Conservation (phyloP, 2,888 invertebrate genomes). For the Orchesella flavescens region DNA sequence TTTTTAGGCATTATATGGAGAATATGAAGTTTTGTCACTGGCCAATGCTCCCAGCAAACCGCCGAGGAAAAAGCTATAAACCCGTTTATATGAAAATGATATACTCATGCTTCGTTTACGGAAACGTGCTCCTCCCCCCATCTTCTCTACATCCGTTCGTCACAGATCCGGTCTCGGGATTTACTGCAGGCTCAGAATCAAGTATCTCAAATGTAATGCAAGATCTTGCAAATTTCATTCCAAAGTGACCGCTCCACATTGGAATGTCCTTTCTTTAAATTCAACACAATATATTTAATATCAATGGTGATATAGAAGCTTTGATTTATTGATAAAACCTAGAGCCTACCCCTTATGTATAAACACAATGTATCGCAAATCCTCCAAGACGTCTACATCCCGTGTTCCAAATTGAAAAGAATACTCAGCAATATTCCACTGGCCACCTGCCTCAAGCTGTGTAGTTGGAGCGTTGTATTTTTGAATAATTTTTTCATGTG, state of each 20-base stretch:
- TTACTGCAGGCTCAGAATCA: conserved; percentile 25
- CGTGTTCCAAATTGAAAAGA: conserved; percentile 46
- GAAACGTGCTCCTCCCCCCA: no score
- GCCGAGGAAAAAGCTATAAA: no score
- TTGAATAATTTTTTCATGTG: conserved; percentile 40
- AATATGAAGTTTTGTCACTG: no score
- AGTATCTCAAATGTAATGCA: conserved; percentile 24
- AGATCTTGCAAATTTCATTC: conserved; percentile 62
- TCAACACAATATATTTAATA: background rate
- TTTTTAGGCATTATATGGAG: no score
- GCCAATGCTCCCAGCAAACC: no score
- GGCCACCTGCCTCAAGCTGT: conserved; percentile 5
- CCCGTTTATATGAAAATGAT: no score
- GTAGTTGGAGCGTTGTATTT: conserved; percentile 17
- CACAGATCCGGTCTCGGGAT: no score
- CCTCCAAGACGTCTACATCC: conserved; percentile 40
- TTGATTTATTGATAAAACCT: background rate
- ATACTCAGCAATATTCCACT: conserved; percentile 33
- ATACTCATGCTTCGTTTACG: no score
- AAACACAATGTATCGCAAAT: conserved; percentile 56
- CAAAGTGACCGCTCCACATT: conserved; percentile 60
- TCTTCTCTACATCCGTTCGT: no score
- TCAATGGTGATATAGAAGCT: no score
- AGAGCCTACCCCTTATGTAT: conserved; percentile 52
- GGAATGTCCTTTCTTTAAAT: conserved; percentile 35